A percentile compares a stretch with the other conserved stretches of the same genome.
These are phyloP conservation scores for Isoperla grammatica DNA, from an alignment of 2,888 invertebrate species.

Conservation along the genomic window DNA sequence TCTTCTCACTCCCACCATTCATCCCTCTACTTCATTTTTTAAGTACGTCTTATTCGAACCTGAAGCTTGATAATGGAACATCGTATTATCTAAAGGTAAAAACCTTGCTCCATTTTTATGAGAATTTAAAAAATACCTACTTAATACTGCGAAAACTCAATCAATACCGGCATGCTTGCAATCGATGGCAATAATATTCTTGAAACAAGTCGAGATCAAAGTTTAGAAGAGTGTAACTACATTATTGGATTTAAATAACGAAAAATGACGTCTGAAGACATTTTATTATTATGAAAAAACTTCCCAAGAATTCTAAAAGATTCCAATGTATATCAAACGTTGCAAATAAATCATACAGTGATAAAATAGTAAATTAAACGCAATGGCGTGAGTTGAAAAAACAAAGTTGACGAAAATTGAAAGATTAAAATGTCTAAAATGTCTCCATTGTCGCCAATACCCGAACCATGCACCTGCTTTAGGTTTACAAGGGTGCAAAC, in stretches of 20 bases:
- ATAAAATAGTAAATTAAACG: no score
- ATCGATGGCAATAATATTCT: constrained; percentile 1
- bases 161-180: not conserved
- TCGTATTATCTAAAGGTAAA: not conserved
- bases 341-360: not conserved
- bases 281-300: not conserved
- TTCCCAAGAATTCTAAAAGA: not conserved
- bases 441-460: no score
- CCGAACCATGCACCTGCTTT: no score
- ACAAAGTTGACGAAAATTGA: no score
- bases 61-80: not conserved
- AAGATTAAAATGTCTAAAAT: no score
- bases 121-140: constrained; percentile 8
- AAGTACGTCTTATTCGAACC: no score
- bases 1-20: no score
- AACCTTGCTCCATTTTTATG: constrained; percentile 2
- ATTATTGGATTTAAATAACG: not conserved
- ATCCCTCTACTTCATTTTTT: no score
- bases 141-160: constrained; percentile 15
- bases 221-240: constrained; percentile 18
- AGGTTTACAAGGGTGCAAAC: not conserved
- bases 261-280: constrained; percentile 12
- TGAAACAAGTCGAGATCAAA: constrained; percentile 6
- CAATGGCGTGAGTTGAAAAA: no score
- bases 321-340: not conserved